These are phyloP conservation scores for Neoascia interrupta DNA, from an alignment of 2,888 invertebrate genomes.

Conservation along the genomic window DNA sequence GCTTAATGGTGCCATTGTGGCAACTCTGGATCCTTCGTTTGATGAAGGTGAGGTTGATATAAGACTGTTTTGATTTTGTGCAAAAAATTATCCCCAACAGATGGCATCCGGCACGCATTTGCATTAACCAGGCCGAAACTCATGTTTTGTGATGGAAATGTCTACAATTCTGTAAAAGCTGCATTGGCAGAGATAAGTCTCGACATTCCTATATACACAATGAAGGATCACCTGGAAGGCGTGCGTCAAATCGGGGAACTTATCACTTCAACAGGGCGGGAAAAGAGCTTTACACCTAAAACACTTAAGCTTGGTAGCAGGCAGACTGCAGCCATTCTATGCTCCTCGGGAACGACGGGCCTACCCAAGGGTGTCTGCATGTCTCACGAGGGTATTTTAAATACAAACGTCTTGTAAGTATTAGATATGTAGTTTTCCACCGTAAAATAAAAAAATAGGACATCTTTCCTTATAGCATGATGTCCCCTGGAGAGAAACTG, in stretches of 20 bases:
- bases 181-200: constrained; percentile 59
- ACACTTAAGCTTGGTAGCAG: constrained; percentile 40
- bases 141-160: constrained; percentile 76
- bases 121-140: constrained; percentile 76
- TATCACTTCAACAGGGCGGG: constrained; percentile 52
- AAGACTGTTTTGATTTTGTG: not conserved
- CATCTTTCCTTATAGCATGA: constrained; percentile 25
- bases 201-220: constrained; percentile 63
- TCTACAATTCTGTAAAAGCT: constrained; percentile 70
- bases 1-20: constrained; percentile 16
- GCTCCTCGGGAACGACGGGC: constrained; percentile 70
- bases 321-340: constrained; percentile 69
- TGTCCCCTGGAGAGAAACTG: constrained; percentile 33
- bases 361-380: constrained; percentile 69
- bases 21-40: constrained; percentile 37
- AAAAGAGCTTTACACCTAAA: constrained; percentile 26
- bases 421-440: no score
- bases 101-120: constrained; percentile 75
- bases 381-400: constrained; percentile 63
- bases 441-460: no score
- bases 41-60: constrained; percentile 14
- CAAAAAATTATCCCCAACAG: no score
- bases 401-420: constrained; percentile 27
- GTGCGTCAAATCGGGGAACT: constrained; percentile 62
- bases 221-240: constrained; percentile 69